Evolutionary conservation across 1,140 invertebrate species (phyloP), one percentile per base, ranked within the genome.

Genomic region (Stenopsyche tienmushanensis): DNA sequence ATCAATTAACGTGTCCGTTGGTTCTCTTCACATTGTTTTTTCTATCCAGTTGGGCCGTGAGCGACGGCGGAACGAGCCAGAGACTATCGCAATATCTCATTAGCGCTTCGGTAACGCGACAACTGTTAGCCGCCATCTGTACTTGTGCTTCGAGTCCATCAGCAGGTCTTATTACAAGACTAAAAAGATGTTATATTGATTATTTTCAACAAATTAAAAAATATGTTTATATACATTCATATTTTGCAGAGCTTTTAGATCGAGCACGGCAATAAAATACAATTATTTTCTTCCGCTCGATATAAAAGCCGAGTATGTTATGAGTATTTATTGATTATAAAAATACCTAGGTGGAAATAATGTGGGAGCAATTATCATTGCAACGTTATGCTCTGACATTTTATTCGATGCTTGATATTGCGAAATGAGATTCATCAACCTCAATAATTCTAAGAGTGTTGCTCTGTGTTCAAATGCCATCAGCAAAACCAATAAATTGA

Each of bases 331-430:
- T 17, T 29, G 25, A 53, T 21, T 47, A 18, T 26, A 26, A 7
- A 59, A 26, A 41, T 83, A 88, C 78, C 84, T 85, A 47, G 91
- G 90, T 47, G 93, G 89, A 75, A 96, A 96, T 26, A 97, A 83
- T 49, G 94, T 93, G 26, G 93, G 93, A 9, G 93, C 93, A 59
- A 94, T 90, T 66, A 97, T 96, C 87, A 95, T 94, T 7, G 93
- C 89, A 7, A 96, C 91, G 76, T 96, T 97, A 72, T 93, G 90
- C 49, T 91, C 83, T 50, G 86, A 88, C 93, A 96, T 97, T 81
- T 93, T 92, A 76, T 96, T 97, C 55, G 80, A 80, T 65, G 83
- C 79, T 71, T 90, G 84, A 70, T 88, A 81, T 23, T 86, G 83
- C 2, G 89, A 85, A 13, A 96, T 84, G 58, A 87, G 77, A 39